Conservation (phyloP, 2,888 invertebrate genomes). For the Andrena chrysosceles region DNA sequence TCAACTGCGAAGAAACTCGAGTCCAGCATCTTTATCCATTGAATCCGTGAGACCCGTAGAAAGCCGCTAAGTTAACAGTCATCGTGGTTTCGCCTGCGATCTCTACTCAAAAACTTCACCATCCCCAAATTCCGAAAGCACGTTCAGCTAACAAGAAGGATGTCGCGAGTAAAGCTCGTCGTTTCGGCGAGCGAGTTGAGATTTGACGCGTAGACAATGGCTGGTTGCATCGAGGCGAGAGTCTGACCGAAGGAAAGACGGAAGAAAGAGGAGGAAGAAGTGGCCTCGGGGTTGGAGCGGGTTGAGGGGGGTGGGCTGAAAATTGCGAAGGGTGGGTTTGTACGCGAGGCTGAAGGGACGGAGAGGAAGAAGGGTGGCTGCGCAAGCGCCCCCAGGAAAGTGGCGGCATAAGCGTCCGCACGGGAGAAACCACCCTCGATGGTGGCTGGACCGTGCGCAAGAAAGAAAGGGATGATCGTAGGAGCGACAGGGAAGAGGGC, state of each 20-base stretch:
- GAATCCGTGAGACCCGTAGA: no score
- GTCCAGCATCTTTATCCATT: no score
- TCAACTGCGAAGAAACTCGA: no score
- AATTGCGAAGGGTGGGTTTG: constrained; percentile 56
- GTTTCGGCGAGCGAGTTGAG: constrained; percentile 71
- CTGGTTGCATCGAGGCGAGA: constrained; percentile 72
- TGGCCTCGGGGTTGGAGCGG: constrained; percentile 23
- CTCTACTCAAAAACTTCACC: no score
- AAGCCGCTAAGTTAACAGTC: no score
- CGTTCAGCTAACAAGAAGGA: not conserved
- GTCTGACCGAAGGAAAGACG: constrained; percentile 28
- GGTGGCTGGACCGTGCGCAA: constrained; percentile 49
- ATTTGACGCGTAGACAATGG: constrained; percentile 83
- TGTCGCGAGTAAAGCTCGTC: not conserved
- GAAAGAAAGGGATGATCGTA: constrained; percentile 45
- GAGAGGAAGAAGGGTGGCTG: constrained; percentile 51
- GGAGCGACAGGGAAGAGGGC: constrained; percentile 54
- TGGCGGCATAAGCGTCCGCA: constrained; percentile 75
- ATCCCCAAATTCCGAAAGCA: not conserved
- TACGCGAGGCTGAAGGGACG: constrained; percentile 33
- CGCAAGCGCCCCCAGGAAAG: constrained; percentile 74
- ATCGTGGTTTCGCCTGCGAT: no score
- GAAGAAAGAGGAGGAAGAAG: constrained; percentile 54
- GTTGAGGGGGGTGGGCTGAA: constrained; percentile 49
- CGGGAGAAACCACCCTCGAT: constrained; percentile 68